phyloP scores from a whole-genome alignment of 2,888 invertebrate species.

The Deilephila porcellus region DNA sequence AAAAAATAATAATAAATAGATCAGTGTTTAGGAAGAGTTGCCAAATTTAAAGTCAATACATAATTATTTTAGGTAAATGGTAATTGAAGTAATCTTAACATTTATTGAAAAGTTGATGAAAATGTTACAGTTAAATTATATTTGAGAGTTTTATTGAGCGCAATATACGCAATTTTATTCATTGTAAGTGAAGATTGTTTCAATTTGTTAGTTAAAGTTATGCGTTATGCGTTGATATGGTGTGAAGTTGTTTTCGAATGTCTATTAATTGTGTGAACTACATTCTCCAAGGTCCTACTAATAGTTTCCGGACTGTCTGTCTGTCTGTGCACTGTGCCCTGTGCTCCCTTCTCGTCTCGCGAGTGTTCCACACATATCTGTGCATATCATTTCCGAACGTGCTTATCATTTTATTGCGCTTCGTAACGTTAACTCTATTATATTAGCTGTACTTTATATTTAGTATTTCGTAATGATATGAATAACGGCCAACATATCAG shows the following conservation, averaged over 20 bases:
- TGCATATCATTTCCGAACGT: constrained; percentile 70
- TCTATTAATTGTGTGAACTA: constrained; percentile 42
- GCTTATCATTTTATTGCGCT: constrained; percentile 71
- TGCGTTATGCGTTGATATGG: constrained; percentile 69
- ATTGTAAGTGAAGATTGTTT: constrained; percentile 84
- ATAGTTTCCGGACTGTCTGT: constrained; percentile 35
- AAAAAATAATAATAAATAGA: constrained; percentile 73
- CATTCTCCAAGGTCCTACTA: constrained; percentile 40
- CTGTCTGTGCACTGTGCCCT: constrained; percentile 29
- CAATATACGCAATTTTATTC: constrained; percentile 83
- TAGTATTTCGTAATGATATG: constrained; percentile 62
- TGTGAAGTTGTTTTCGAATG: constrained; percentile 72
- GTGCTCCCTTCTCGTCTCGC: constrained; percentile 48
- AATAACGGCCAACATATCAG: constrained; percentile 78
- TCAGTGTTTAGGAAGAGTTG: constrained; percentile 85
- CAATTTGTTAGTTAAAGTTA: constrained; percentile 84
- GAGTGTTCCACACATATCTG: constrained; percentile 65
- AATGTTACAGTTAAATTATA: constrained; percentile 85
- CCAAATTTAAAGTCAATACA: constrained; percentile 89
- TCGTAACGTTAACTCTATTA: constrained; percentile 65
- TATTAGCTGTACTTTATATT: constrained; percentile 67
- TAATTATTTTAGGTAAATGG: constrained; percentile 85
- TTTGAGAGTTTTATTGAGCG: constrained; percentile 85
- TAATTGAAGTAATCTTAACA: constrained; percentile 83
- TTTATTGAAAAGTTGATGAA: constrained; percentile 83